Conservation (phyloP, 1,140 invertebrate genomes). For the Papilio aristodemus region DNA sequence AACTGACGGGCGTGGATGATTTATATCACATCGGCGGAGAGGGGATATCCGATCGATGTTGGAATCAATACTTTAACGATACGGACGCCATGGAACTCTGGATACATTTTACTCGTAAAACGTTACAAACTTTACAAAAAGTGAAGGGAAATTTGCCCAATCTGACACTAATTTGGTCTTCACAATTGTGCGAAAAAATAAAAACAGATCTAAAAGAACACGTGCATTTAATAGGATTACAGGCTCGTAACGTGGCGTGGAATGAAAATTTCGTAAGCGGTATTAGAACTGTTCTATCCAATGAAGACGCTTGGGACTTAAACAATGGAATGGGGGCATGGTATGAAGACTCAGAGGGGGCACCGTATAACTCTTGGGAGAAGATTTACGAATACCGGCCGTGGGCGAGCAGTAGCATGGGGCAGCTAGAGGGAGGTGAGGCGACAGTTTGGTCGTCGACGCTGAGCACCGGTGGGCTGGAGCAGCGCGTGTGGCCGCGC, state of each 20-base stretch:
- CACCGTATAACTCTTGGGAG: constrained; percentile 90
- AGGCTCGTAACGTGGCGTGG: constrained; percentile 87
- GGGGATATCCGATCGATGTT: constrained; percentile 83
- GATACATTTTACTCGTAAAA: constrained; percentile 85
- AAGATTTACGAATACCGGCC: constrained; percentile 89
- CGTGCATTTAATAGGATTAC: constrained; percentile 70
- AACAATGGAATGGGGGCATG: constrained; percentile 89
- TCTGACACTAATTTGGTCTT: constrained; percentile 87
- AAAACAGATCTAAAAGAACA: constrained; percentile 82
- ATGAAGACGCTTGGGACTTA: constrained; percentile 90
- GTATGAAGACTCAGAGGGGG: constrained; percentile 85
- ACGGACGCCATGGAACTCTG: constrained; percentile 86
- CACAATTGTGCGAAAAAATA: constrained; percentile 86
- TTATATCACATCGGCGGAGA: constrained; percentile 90
- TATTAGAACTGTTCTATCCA: constrained; percentile 87
- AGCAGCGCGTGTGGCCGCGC: constrained; percentile 85
- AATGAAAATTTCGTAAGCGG: constrained; percentile 84
- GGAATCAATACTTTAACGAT: constrained; percentile 84
- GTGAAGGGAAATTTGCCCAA: constrained; percentile 83
- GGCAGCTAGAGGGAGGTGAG: constrained; percentile 83
- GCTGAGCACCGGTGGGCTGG: constrained; percentile 80
- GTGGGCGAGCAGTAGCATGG: constrained; percentile 78
- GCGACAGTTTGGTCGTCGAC: constrained; percentile 87
- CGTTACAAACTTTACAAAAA: constrained; percentile 81
- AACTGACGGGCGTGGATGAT: constrained; percentile 83